phyloP scores from a whole-genome alignment of 2,888 invertebrate genomes.

The Dasysyrphus albostriatus region DNA sequence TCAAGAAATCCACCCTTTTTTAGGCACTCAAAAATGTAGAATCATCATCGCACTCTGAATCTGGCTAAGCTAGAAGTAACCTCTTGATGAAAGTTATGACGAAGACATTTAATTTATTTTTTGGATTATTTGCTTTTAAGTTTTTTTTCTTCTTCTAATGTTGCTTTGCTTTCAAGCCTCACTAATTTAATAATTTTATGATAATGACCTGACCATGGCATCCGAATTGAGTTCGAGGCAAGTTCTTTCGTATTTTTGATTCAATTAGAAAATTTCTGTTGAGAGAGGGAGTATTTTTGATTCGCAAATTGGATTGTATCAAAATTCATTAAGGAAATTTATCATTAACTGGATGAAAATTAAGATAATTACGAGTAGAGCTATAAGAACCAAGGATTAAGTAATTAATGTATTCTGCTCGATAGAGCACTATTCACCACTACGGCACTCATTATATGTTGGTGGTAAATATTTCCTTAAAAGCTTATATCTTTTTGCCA shows the following conservation, averaged over 20 bases:
- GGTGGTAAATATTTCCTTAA: background rate
- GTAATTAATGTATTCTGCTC: slow-evolving; percentile 55
- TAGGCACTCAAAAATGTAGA: slow-evolving; percentile 39
- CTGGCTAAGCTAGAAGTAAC: background rate
- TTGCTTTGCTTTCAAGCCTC: slow-evolving; percentile 15
- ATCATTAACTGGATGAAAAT: slow-evolving; percentile 52
- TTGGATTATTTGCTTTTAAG: background rate
- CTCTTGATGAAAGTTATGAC: slow-evolving; percentile 1
- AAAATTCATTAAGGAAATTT: slow-evolving; percentile 62
- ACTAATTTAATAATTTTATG: slow-evolving; percentile 62
- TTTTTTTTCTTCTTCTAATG: slow-evolving; percentile 6
- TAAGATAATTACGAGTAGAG: slow-evolving; percentile 62
- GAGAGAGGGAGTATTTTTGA: slow-evolving; percentile 49
- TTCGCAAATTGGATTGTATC: slow-evolving; percentile 72
- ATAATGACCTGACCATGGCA: slow-evolving; percentile 55
- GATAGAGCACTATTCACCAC: slow-evolving; percentile 42
- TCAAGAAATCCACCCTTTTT: slow-evolving; percentile 39
- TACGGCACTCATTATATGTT: too few species aligned
- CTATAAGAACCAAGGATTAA: slow-evolving; percentile 46
- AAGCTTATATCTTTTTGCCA: background rate
- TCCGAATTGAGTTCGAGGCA: slow-evolving; percentile 31
- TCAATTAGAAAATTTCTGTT: slow-evolving; percentile 59
- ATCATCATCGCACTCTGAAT: background rate
- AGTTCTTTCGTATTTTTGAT: slow-evolving; percentile 41
- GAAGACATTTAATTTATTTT: slow-evolving; percentile 8